Percentiles rank a stretch among this genome's conserved stretches.
Conservation (phyloP, 2,113 vertebrate genomes). For the Macrotis lagotis region DNA sequence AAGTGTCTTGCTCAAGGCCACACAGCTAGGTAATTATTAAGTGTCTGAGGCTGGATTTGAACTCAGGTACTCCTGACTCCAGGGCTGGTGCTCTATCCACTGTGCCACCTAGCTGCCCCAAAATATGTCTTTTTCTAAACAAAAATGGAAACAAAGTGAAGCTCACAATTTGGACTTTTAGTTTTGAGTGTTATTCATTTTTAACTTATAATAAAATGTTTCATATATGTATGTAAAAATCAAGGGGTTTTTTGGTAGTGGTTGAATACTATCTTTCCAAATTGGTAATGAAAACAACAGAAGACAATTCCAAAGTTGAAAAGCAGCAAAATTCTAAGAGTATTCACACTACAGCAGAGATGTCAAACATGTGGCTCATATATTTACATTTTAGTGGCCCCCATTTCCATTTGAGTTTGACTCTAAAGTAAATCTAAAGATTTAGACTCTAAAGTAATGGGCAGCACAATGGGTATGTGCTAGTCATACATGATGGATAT, state of each 20-base stretch:
- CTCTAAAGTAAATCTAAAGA: too few relatives aligned
- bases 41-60: too few relatives aligned
- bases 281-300: constrained; percentile 14
- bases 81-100: too few relatives aligned
- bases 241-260: constrained; percentile 57
- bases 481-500: not conserved
- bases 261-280: constrained; percentile 65
- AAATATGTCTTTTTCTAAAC: constrained; percentile 77
- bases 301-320: constrained; percentile 29
- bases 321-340: constrained; percentile 13
- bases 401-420: not conserved
- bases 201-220: constrained; percentile 83
- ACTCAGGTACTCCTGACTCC: too few relatives aligned
- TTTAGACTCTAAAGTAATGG: not conserved
- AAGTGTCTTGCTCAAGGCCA: too few relatives aligned
- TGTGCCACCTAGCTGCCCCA: too few relatives aligned
- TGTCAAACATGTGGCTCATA: not conserved
- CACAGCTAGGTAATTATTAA: too few relatives aligned
- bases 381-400: not conserved
- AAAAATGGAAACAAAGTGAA: constrained; percentile 69
- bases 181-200: constrained; percentile 85
- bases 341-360: not conserved
- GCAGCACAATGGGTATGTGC: not conserved
- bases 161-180: constrained; percentile 74
- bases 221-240: constrained; percentile 78